These are phyloP conservation scores for Paracanthobrama guichenoti DNA, from an alignment of 2,113 vertebrate species.

Conservation along the genomic window DNA sequence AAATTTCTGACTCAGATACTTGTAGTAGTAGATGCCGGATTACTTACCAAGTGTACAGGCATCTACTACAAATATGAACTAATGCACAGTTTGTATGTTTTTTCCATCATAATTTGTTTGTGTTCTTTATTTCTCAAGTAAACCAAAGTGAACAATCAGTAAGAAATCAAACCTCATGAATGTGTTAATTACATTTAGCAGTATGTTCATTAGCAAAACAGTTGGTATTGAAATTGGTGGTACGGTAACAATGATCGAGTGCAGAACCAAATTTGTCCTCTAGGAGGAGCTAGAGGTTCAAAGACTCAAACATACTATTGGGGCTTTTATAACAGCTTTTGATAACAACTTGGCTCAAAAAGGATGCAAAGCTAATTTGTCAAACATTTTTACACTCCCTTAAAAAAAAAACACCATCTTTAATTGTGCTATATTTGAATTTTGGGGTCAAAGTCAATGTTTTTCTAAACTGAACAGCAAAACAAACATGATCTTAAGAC, in stretches of 20 bases:
- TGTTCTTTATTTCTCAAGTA: too few species aligned
- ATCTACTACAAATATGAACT: too few species aligned
- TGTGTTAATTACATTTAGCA: neutral
- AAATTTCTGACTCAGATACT: neutral
- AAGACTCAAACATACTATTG: neutral
- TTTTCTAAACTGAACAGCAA: neutral
- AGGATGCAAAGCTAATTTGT: too few species aligned
- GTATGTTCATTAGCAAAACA: neutral
- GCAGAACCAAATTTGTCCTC: slow-evolving; percentile 25
- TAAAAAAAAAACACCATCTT: too few species aligned
- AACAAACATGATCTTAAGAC: neutral
- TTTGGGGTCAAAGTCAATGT: neutral
- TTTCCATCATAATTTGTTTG: too few species aligned
- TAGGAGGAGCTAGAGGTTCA: neutral
- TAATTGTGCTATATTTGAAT: too few species aligned
- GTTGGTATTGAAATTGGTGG: neutral
- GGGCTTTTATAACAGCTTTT: neutral
- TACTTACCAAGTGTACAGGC: too few species aligned
- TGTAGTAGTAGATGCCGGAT: too few species aligned
- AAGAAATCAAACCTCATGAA: neutral
- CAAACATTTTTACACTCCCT: too few species aligned
- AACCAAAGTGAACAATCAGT: too few species aligned
- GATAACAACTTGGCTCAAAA: neutral
- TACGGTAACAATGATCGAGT: neutral
- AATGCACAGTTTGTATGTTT: too few species aligned